These are phyloP conservation scores for Cercopithecus mona DNA, from an alignment of 2,113 vertebrate genomes.

Conservation along the genomic window DNA sequence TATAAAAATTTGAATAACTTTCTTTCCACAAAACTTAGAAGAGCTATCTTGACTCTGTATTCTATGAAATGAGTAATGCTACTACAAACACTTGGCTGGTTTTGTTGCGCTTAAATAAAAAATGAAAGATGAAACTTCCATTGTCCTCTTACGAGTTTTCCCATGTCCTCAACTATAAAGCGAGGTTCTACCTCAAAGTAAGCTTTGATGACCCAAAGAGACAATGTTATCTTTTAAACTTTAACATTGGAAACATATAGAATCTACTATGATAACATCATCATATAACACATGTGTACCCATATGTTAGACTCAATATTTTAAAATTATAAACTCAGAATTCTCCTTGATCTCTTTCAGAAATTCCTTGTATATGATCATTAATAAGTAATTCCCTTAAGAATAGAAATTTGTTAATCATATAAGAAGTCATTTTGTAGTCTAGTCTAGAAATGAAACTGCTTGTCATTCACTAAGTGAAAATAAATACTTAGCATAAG, in stretches of 20 bases:
- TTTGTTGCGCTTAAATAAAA: background rate
- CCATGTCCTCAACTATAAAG: background rate
- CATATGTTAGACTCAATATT: background rate
- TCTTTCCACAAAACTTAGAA: conserved; percentile 54
- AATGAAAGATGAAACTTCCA: background rate
- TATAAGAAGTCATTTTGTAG: background rate
- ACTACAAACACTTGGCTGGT: background rate
- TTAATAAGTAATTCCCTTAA: background rate
- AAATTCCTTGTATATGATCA: background rate
- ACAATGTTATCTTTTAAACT: background rate
- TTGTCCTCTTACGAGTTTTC: background rate
- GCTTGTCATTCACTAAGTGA: background rate
- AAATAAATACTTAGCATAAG: background rate
- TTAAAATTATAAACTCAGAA: background rate
- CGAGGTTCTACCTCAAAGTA: background rate
- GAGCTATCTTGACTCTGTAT: background rate
- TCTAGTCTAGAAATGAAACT: background rate
- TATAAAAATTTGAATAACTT: conserved; percentile 67
- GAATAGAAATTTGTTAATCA: background rate
- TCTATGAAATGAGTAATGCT: background rate
- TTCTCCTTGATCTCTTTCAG: background rate
- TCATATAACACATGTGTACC: background rate
- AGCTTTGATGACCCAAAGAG: background rate
- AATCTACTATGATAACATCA: background rate
- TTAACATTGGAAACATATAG: background rate